Base-by-base conservation (phyloP, 2,113 vertebrate genomes). In the Dryoscopus gambensis region DNA sequence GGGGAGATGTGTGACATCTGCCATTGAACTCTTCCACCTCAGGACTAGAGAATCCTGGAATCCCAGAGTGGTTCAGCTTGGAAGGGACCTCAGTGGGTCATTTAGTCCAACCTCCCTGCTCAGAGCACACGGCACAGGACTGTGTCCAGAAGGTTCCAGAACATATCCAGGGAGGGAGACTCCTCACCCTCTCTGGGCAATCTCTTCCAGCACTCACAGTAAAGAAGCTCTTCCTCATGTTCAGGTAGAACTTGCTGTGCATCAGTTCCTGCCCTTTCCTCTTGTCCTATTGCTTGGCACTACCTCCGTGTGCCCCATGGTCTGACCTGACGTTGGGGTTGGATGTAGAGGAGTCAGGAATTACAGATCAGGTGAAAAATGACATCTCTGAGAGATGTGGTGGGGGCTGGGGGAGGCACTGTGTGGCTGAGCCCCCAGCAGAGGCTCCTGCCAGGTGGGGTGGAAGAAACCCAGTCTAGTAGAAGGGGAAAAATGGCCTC, bases 251-350 rank as follows among this genome's bases (percentile, higher is more conserved):
- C 2, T 47, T 83, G 6, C 47, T 40, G 30, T 17, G 39, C 40
- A 27, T 25, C 47, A 31, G 8, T 35, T 75, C 30, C 28, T 60
- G 55, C 14, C 55, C 14, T 2, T 40, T 76, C 20, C 27, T 56
- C 40, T 47, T 33, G 10, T 42, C 12, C 31, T 19, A 0, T 33
- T 55, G 17, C 17, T 14, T 68, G 55, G 35, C 30, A 33, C 12
- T 11, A 44, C 19, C 18, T 37, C 39, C 39, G 6, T 0, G 0
- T 24, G 52, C 8, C 23, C 56, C n/a, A 13, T 0, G 1, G 30
- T 50, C 68, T 77, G 49, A 57, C 28, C 63, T 24, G 19, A 2
- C 2, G 0, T 11, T 30, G 79, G 13, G 21, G 10, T 0, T 80
- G 39, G 56, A 24, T 33, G 40, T 4, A 21, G 31, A 71, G 27